phyloP scores from a whole-genome alignment of 2,113 vertebrate species.

The Cheirogaleus medius region DNA sequence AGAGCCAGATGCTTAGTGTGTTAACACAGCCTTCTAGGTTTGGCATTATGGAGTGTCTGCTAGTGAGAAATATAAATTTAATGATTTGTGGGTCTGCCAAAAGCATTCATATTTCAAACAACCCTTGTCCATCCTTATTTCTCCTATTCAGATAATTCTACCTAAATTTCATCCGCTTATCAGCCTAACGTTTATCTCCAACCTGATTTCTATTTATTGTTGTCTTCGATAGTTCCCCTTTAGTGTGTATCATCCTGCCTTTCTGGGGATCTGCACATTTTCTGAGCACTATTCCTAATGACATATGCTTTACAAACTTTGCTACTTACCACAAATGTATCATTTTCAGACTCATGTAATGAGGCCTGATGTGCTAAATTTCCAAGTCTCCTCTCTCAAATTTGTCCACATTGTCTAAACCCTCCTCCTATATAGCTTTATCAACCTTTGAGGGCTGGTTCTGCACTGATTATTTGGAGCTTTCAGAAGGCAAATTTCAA shows the following conservation, averaged over 20 bases:
- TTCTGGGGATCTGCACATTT: neutral
- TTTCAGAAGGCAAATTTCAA: neutral
- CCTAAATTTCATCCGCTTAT: neutral
- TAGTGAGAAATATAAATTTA: neutral
- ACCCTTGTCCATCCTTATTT: neutral
- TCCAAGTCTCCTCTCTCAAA: neutral
- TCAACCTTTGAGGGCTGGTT: neutral
- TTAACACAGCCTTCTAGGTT: neutral
- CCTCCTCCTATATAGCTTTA: neutral
- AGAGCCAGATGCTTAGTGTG: neutral
- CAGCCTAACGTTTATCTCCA: neutral
- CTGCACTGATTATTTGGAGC: neutral
- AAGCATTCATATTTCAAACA: neutral
- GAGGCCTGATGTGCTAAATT: neutral
- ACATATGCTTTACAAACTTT: neutral
- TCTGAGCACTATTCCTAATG: neutral
- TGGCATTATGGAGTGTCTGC: neutral
- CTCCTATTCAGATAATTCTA: neutral
- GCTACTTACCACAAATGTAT: neutral
- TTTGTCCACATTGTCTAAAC: neutral
- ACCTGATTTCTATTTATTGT: neutral
- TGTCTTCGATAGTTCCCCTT: neutral
- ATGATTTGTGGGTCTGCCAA: neutral
- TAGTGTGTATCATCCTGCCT: neutral
- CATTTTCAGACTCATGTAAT: neutral